Evolutionary conservation across 2,797 vertebrate species (phyloP), one percentile per base, ranked within the genome.

Genomic region (Fistularia commersonii): DNA sequence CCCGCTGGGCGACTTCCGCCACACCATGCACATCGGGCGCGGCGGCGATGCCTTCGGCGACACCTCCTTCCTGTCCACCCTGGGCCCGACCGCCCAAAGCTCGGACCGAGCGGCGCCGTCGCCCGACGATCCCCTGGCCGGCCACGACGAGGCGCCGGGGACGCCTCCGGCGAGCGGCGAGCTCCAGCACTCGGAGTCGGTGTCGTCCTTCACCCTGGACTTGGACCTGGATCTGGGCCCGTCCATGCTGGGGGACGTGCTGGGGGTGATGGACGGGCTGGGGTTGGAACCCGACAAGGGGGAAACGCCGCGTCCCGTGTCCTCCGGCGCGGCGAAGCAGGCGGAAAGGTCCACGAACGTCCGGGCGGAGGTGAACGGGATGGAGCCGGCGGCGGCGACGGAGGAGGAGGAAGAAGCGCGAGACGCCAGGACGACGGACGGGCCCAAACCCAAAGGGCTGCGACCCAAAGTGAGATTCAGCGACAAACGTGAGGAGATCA

Each of bases 11-110:
- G 95, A 97, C 81, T 95, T 96, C 81, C 90, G 95, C 14, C 94
- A 96, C 87, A 96, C 94, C 7, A 92, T 97, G 93, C 95, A 97
- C 78, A 94, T 97, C 14, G 95, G 95, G n/a, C 89, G 94, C 39
- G 92, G 93, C 5, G 94, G 95, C 0, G 94, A 96, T 12, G 91
- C 89, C 40, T 96, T 96, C 11, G 95, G 95, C 2, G 95, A 96
- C 85, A 96, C 94, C n/a, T 95, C 95, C 13, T 96, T 97, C 75
- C 88, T 97, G 58, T 90, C 91, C 69, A 92, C 85, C 12, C 86
- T 93, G 1, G 92, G 93, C 0, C 91, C 83, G 0, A 77, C 51
- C 46, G 55, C 71, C 35, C 49, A 64, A 53, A 77, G 56, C 69
- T 48, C 76, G 10, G 79, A 61, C 35, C 51, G 11, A 11, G 85